Evolutionary conservation across 2,888 invertebrate species (phyloP), one percentile per base, ranked within the genome.

Genomic region (Rotaria sp.): DNA sequence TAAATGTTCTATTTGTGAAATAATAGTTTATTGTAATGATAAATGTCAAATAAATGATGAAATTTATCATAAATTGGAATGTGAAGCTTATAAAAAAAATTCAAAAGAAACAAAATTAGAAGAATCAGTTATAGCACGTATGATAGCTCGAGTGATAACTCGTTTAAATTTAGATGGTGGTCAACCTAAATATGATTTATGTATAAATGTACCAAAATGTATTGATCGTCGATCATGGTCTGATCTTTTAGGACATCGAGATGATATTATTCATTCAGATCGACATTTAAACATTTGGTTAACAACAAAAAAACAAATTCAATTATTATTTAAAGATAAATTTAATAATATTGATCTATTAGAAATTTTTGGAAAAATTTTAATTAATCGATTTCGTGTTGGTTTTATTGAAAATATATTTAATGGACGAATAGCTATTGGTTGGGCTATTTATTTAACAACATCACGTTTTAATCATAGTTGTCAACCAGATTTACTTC

Each of bases 301-400:
- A 35, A 67, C 2, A n/a, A 67, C 67, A 18, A 67, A 35, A 67
- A 2, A 30, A 15, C 67, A 67, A 35, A 2, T 67, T 13, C 7
- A 67, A 35, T n/a, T 18, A 13, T 67, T 67, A 15, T 30, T 67
- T 35, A 10, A n/a, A 5, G n/a, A 67, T 35, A 35, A 67, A 35
- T 67, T 67, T 18, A 10, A 67, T 67, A 13, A 35, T 30, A 35
- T 67, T 35, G 67, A 67, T 67, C 5, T 67, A 18, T 67, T 67
- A 35, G 67, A 35, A 35, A 67, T 35, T 13, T 67, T 67, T 35
- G 67, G 67, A 15, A 67, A 67, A 67, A 30, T 67, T 67, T 35
- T 67, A 30, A 67, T 67, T 18, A 67, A 67, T 67, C 67, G 67
- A 30, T 67, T 67, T 67, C 67, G 67, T 67, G 67, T 67, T 67